Conservation (phyloP, 1,140 invertebrate genomes). For the Coboldia fuscipes region DNA sequence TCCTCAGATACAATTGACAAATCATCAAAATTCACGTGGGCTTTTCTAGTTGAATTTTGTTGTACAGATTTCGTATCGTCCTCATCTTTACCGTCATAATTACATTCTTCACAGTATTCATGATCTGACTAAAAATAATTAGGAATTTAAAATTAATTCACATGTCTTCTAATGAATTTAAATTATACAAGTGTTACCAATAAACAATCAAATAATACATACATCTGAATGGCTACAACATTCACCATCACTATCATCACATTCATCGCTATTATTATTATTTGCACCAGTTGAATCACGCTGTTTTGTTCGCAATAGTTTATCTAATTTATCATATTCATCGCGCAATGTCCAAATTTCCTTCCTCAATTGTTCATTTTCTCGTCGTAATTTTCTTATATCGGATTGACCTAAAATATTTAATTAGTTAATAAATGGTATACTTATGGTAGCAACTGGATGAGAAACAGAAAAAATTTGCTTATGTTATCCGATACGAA, state of each 20-base stretch:
- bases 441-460: too few relatives aligned
- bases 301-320: constrained; percentile 34
- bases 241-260: constrained; percentile 13
- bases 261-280: constrained; percentile 20
- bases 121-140: too few relatives aligned
- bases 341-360: constrained; percentile 72
- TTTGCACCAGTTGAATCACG: not conserved
- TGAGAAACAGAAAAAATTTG: too few relatives aligned
- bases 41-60: constrained; percentile 16
- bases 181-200: too few relatives aligned
- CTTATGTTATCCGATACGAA: too few relatives aligned
- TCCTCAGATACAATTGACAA: constrained; percentile 53
- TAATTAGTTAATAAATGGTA: too few relatives aligned
- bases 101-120: constrained; percentile 13
- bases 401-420: constrained; percentile 50
- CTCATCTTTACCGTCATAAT: constrained; percentile 3
- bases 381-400: constrained; percentile 65
- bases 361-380: constrained; percentile 65
- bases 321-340: constrained; percentile 68
- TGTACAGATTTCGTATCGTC: constrained; percentile 6
- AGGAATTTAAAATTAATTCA: too few relatives aligned
- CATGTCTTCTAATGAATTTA: too few relatives aligned
- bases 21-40: constrained; percentile 44
- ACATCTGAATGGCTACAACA: too few relatives aligned
- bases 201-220: too few relatives aligned